Percentiles rank a stretch among this genome's conserved stretches.
Evolutionary conservation across 2,888 invertebrate genomes (phyloP).

Genomic region (Tanypteryx hageni): DNA sequence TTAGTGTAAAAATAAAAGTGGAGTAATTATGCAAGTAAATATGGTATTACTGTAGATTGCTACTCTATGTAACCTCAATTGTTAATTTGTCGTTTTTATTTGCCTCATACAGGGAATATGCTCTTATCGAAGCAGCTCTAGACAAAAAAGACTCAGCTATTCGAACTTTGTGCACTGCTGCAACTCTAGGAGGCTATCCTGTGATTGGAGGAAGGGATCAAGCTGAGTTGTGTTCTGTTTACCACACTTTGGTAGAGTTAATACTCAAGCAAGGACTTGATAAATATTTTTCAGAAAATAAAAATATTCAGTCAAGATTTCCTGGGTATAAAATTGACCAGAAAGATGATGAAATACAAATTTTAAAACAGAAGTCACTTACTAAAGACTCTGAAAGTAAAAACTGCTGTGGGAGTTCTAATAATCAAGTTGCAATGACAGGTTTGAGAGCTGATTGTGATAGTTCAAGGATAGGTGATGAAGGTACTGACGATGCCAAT

Average conservation of each 20-base stretch:
- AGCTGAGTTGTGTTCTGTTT: conserved; percentile 66
- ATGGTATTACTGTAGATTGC: background rate
- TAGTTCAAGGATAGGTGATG: background rate
- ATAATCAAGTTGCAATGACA: background rate
- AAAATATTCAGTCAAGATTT: background rate
- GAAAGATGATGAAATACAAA: too few species aligned
- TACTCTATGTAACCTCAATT: background rate
- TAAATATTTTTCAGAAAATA: background rate
- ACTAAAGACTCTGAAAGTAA: background rate
- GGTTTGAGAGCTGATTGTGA: background rate
- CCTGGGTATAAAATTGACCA: too few species aligned
- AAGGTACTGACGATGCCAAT: background rate
- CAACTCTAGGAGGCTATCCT: conserved; percentile 37
- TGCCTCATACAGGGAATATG: conserved; percentile 77
- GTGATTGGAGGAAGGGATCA: conserved; percentile 66
- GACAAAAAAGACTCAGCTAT: conserved; percentile 75
- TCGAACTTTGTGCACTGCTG: conserved; percentile 77
- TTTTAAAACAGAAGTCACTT: too few species aligned
- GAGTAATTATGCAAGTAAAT: too few species aligned
- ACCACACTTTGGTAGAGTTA: conserved; percentile 67
- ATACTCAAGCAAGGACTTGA: conserved; percentile 60
- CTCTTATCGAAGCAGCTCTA: conserved; percentile 79
- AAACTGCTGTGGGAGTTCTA: background rate
- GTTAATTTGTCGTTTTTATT: background rate
- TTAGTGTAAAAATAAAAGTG: too few species aligned